Evolutionary conservation across 2,113 vertebrate genomes (phyloP).

Genomic region (Labeo catla): DNA sequence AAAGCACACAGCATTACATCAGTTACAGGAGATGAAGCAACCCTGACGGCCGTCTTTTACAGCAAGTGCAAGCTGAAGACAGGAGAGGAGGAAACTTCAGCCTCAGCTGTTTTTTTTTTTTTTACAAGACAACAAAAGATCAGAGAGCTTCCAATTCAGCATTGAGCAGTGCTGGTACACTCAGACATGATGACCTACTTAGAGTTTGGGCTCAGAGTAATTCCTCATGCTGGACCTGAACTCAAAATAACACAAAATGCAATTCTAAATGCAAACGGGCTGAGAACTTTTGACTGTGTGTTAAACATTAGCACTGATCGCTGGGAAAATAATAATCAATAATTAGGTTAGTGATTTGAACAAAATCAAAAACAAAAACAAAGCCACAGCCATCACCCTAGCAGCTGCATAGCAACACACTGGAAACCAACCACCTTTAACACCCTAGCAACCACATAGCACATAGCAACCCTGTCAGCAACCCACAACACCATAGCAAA

Average conservation of each 20-base stretch:
- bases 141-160: slow-evolving; percentile 18
- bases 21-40: slow-evolving; percentile 22
- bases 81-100: slow-evolving; percentile 26
- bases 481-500: no score
- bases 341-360: neutral
- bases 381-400: neutral
- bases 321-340: neutral
- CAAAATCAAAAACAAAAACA: neutral
- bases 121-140: slow-evolving; percentile 44
- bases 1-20: slow-evolving; percentile 26
- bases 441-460: neutral
- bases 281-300: neutral
- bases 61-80: slow-evolving; percentile 5
- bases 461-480: no score
- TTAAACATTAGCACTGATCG: neutral
- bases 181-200: slow-evolving; percentile 54
- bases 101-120: slow-evolving; percentile 12
- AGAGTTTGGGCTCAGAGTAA: slow-evolving; percentile 42
- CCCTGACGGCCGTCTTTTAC: neutral
- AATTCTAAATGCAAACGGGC: neutral
- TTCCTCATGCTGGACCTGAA: neutral
- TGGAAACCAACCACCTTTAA: neutral
- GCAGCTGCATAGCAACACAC: neutral
- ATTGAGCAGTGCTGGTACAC: slow-evolving; percentile 41
- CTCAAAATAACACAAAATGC: neutral